Evolutionary conservation across 2,113 vertebrate species (phyloP).

Genomic region (Haemorhous mexicanus): DNA sequence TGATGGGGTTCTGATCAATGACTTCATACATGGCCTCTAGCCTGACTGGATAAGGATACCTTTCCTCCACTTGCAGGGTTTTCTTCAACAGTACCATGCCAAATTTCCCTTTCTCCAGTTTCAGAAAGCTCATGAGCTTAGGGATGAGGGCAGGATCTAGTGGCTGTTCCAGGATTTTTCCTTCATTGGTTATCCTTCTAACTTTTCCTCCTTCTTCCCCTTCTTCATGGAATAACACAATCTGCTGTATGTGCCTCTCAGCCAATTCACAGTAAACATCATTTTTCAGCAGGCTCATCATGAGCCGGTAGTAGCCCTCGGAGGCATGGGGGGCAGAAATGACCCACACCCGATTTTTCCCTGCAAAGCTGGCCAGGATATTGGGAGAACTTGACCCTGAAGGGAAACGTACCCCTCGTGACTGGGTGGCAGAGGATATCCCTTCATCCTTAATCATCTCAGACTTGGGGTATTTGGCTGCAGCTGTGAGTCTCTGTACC

Average conservation of each 20-base stretch:
- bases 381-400: slow-evolving; percentile 85
- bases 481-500: slow-evolving; percentile 57
- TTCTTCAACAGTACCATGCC: slow-evolving; percentile 96
- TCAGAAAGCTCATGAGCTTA: slow-evolving; percentile 91
- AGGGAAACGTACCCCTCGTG: slow-evolving; percentile 79
- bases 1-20: slow-evolving; percentile 90
- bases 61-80: slow-evolving; percentile 93
- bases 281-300: slow-evolving; percentile 93
- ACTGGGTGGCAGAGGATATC: slow-evolving; percentile 63
- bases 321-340: slow-evolving; percentile 93
- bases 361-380: slow-evolving; percentile 90
- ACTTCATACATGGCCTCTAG: slow-evolving; percentile 95
- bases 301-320: slow-evolving; percentile 94
- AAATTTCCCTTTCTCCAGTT: slow-evolving; percentile 96
- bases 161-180: slow-evolving; percentile 89
- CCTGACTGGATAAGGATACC: slow-evolving; percentile 95
- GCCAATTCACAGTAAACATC: slow-evolving; percentile 96
- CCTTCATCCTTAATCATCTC: slow-evolving; percentile 82
- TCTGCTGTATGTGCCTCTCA: slow-evolving; percentile 91
- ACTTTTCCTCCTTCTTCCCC: slow-evolving; percentile 89
- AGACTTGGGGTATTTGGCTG: slow-evolving; percentile 25
- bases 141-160: slow-evolving; percentile 87
- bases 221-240: slow-evolving; percentile 92
- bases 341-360: slow-evolving; percentile 91
- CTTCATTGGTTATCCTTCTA: slow-evolving; percentile 87